Evolutionary conservation across 2,797 vertebrate species (phyloP).

Genomic region (Enteromius paludinosus): DNA sequence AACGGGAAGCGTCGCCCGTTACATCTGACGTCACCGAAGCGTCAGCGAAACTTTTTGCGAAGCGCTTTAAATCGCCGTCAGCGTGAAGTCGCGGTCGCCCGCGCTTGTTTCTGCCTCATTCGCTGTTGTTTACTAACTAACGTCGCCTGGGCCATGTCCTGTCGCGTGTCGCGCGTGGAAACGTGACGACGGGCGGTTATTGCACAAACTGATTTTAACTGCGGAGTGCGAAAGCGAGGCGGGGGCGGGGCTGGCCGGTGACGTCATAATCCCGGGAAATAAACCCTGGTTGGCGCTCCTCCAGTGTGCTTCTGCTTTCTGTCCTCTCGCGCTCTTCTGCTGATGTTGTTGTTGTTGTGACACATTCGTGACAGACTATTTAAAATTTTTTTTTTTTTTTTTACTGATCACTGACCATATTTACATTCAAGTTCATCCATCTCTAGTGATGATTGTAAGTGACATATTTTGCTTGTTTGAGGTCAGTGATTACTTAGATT

Average conservation of each 20-base stretch:
- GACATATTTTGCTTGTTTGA: not conserved
- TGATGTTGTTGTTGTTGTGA: not conserved
- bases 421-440: not conserved
- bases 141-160: constrained; percentile 26
- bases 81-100: constrained; percentile 4
- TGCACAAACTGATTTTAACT: not conserved
- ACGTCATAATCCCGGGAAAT: constrained; percentile 4
- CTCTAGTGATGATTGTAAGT: not conserved
- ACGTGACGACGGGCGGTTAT: not conserved
- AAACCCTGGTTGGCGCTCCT: not conserved
- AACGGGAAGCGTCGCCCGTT: constrained; percentile 18
- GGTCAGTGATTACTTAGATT: not conserved
- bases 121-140: constrained; percentile 20
- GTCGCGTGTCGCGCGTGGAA: not conserved
- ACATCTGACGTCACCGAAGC: constrained; percentile 4
- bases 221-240: not conserved
- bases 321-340: not conserved
- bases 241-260: not conserved
- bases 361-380: not conserved
- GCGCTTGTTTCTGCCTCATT: constrained; percentile 3
- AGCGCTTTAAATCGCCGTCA: constrained; percentile 30
- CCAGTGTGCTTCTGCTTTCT: not conserved
- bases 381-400: too few relatives aligned
- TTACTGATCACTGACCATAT: not conserved
- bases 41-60: constrained; percentile 37